Conservation (phyloP, 1,140 invertebrate species). For the Triops cancriformis region DNA sequence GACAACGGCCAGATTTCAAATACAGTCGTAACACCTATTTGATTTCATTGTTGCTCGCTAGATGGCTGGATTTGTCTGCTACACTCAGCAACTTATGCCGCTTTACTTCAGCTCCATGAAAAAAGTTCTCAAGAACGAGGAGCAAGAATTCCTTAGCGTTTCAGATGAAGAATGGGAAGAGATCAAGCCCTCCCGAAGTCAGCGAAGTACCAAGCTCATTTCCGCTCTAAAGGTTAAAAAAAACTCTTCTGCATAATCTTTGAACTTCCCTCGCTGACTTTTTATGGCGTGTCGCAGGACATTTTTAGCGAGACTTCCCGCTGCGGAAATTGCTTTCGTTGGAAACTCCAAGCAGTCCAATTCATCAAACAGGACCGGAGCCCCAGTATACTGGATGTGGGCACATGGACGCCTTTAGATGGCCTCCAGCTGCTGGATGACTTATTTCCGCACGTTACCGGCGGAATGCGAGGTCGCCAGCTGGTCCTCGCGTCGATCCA, state of each 20-base stretch:
- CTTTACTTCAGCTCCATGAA: constrained; percentile 55
- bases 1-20: constrained; percentile 45
- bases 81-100: constrained; percentile 52
- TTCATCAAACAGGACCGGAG: constrained; percentile 48
- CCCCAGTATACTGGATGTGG: constrained; percentile 51
- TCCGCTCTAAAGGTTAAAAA: constrained; percentile 48
- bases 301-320: constrained; percentile 42
- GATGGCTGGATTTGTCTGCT: constrained; percentile 47
- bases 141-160: constrained; percentile 57
- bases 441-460: constrained; percentile 65
- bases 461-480: constrained; percentile 64
- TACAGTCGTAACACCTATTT: constrained; percentile 35
- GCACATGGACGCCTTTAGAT: constrained; percentile 59
- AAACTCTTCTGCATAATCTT: not conserved
- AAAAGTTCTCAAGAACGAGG: constrained; percentile 53
- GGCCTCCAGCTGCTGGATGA: constrained; percentile 57
- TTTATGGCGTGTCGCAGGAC: constrained; percentile 38
- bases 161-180: constrained; percentile 74
- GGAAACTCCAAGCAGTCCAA: constrained; percentile 55
- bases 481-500: constrained; percentile 37
- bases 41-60: not conserved
- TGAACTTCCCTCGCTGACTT: not conserved
- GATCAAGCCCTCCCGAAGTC: constrained; percentile 55
- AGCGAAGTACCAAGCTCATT: constrained; percentile 52
- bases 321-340: constrained; percentile 55